Evolutionary conservation across 2,113 vertebrate genomes (phyloP), one percentile per base, ranked within the genome.

Genomic region (Plecturocebus donacophilus): DNA sequence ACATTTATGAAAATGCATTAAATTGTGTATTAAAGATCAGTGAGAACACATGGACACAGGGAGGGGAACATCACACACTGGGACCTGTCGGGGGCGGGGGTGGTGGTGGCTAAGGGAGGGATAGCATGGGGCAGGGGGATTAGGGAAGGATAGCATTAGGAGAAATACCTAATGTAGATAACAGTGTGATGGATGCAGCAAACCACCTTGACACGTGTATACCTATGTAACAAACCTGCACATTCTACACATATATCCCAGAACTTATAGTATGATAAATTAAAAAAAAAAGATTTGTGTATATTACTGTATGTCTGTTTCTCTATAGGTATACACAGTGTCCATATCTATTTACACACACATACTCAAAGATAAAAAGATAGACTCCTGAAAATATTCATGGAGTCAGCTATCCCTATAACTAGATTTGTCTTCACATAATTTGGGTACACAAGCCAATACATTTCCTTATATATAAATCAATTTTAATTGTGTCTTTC

Each of bases 261-360:
- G 16, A 52, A 52, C 16, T 52, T 52, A 52, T 17, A 52, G 49
- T 52, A 52, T 52, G 49, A 52, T 52, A 52, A 17, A 52, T 52
- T 58, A 8, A 58, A 58, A 58, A 58, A 17, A 13, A 58, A 70
- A 80, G 16, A 64, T 52, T 66, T 73, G 42, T 30, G 8, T 52
- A 6, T 54, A n/a, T 86, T 25, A n/a, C 35, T 71, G 5, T 58
- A 25, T 45, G 20, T 66, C 2, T 94, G 1, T 54, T 6, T 83
- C 0, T 90, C 3, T n/a, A 6, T 2, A 52, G 14, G 17, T 16
- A 30, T 14, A 38, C 2, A 11, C 16, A 8, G 6, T 17, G 11
- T 32, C 14, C 27, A 47, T 47, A 75, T 66, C 25, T 66, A 45
- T 30, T 30, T 25, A 82, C 30, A 76, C 1, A 58, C n/a, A 38